Conservation (phyloP, 53 echinoderm and acorn worm species). For the Arbacia lixula region DNA sequence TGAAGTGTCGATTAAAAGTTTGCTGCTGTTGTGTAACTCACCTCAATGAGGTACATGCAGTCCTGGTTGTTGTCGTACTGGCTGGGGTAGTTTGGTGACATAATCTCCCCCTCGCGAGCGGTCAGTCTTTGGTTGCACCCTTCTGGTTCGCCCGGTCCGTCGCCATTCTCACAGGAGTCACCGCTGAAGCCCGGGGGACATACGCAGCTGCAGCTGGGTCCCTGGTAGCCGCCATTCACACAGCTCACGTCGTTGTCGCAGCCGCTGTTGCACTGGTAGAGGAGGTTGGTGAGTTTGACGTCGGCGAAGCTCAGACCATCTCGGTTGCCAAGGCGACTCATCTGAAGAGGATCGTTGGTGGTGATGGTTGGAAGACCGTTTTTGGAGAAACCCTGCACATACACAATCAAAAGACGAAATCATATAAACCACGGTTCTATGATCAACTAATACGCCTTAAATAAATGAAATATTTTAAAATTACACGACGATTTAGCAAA, state of each 20-base stretch:
- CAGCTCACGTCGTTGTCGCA: conserved; percentile 32
- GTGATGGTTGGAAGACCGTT: conserved; percentile 61
- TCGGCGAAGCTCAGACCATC: conserved; percentile 52
- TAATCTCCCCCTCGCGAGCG: conserved; percentile 34
- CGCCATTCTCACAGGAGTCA: conserved; percentile 36
- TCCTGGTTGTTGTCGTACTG: conserved; percentile 43
- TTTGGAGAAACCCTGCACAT: conserved; percentile 59
- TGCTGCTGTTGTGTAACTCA: too few relatives aligned
- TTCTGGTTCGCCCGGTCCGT: background rate
- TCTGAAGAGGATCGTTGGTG: conserved; percentile 28
- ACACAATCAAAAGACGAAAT: background rate
- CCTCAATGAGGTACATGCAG: conserved; percentile 59
- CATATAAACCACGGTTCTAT: too few relatives aligned
- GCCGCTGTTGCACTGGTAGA: conserved; percentile 55
- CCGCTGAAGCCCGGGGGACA: conserved; percentile 58
- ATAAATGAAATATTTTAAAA: background rate
- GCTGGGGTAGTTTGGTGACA: conserved; percentile 65
- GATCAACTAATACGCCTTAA: background rate
- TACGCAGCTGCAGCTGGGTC: conserved; percentile 50
- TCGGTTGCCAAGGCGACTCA: conserved; percentile 55
- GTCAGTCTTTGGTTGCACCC: conserved; percentile 41
- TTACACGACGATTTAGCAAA: background rate
- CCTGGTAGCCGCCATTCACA: conserved; percentile 59
- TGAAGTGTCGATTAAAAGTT: too few relatives aligned
- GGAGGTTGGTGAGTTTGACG: conserved; percentile 58